A percentile compares a stretch with the other conserved stretches of the same genome.
These are phyloP conservation scores for Chloropsis hardwickii DNA, from an alignment of 2,113 vertebrate species.

Conservation along the genomic window DNA sequence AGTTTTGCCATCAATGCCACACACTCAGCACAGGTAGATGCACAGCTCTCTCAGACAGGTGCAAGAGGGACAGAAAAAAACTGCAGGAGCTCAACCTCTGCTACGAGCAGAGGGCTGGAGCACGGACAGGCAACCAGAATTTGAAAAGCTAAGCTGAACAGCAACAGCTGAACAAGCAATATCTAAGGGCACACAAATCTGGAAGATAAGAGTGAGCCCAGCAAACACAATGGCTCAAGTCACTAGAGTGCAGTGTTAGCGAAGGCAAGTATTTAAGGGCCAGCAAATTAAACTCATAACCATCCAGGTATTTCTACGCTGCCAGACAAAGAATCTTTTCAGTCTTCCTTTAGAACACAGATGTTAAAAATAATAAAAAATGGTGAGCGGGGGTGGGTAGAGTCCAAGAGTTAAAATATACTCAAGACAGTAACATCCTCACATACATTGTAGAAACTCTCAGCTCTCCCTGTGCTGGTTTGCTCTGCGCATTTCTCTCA, in stretches of 20 bases:
- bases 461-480: not conserved
- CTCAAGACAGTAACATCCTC: not conserved
- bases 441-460: not conserved
- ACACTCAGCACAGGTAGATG: not conserved
- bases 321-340: not conserved
- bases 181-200: not conserved
- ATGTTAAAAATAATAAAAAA: not conserved
- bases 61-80: not conserved
- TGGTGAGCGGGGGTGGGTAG: not conserved
- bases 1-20: not conserved
- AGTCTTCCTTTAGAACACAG: not conserved
- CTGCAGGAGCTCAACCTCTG: not conserved
- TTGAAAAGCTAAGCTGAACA: constrained; percentile 15
- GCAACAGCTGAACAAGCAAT: constrained; percentile 42
- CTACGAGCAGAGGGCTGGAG: not conserved
- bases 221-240: constrained; percentile 23
- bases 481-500: not conserved
- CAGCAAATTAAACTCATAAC: not conserved
- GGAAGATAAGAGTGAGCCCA: constrained; percentile 15
- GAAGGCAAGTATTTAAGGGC: constrained; percentile 8
- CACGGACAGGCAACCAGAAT: not conserved
- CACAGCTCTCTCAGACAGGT: not conserved
- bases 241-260: constrained; percentile 10
- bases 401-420: not conserved
- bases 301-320: not conserved